phyloP scores from a whole-genome alignment of 2,113 vertebrate species.

The Kryptolebias marmoratus region DNA sequence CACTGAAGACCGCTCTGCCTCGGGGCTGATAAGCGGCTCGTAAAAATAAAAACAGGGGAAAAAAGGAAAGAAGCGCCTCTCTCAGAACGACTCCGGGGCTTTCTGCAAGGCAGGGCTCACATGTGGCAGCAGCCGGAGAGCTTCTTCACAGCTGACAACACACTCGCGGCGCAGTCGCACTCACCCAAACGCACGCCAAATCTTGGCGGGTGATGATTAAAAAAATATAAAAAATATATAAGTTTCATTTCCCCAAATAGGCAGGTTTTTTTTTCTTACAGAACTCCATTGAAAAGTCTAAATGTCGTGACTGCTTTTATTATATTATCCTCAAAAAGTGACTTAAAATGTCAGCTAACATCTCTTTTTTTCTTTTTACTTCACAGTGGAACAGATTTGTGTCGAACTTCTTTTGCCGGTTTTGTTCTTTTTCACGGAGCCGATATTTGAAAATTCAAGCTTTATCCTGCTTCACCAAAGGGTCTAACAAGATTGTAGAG shows the following conservation, averaged over 20 bases:
- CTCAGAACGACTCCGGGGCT: constrained; percentile 13
- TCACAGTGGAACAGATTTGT: too few species aligned
- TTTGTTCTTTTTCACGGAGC: too few species aligned
- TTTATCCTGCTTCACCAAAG: too few species aligned
- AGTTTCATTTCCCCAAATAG: neutral
- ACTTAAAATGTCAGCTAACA: neutral
- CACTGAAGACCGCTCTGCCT: neutral
- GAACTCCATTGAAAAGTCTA: too few species aligned
- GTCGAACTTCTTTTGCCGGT: too few species aligned
- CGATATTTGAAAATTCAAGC: too few species aligned
- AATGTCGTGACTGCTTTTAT: too few species aligned
- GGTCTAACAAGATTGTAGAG: too few species aligned
- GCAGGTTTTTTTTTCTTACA: too few species aligned
- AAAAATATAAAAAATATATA: neutral
- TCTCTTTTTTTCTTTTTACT: too few species aligned
- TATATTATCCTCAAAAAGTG: neutral
- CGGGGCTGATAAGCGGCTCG: constrained; percentile 27
- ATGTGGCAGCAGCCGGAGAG: constrained; percentile 12
- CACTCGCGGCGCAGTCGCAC: neutral
- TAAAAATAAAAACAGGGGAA: neutral
- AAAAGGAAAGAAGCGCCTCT: neutral
- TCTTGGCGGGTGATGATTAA: neutral
- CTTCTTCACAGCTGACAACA: constrained; percentile 27
- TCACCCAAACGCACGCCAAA: neutral
- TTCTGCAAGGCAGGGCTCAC: constrained; percentile 19